These are phyloP conservation scores for Agriopis marginaria DNA, from an alignment of 2,888 invertebrate genomes.

Conservation along the genomic window DNA sequence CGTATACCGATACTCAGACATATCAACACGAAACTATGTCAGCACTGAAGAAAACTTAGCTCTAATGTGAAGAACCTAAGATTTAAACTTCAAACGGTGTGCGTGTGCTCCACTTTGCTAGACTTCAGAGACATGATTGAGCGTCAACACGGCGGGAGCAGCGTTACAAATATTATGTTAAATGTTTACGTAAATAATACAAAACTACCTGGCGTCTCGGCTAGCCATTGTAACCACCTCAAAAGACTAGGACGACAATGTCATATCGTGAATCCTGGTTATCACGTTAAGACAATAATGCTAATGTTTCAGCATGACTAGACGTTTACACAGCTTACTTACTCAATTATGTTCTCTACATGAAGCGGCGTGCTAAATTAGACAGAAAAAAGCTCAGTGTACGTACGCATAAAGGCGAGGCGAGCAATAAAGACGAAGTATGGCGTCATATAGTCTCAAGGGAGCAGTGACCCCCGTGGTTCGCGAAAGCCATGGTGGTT, in stretches of 20 bases:
- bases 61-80: conserved; percentile 44
- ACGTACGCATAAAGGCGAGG: conserved; percentile 45
- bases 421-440: conserved; percentile 51
- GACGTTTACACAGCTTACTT: conserved; percentile 22
- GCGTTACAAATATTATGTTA: conserved; percentile 56
- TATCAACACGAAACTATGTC: conserved; percentile 42
- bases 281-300: conserved; percentile 19
- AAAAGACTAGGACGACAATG: conserved; percentile 20
- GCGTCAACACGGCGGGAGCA: conserved; percentile 52
- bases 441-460: conserved; percentile 67
- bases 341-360: conserved; percentile 25
- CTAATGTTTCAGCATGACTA: conserved; percentile 21
- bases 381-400: conserved; percentile 21
- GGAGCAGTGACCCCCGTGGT: conserved; percentile 67
- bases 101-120: conserved; percentile 52
- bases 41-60: conserved; percentile 48
- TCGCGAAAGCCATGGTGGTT: conserved; percentile 58
- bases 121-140: conserved; percentile 52
- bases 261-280: conserved; percentile 22
- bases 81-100: conserved; percentile 42
- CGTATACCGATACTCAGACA: conserved; percentile 32
- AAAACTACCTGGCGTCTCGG: conserved; percentile 23
- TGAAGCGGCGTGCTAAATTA: conserved; percentile 25
- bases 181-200: conserved; percentile 58
- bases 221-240: conserved; percentile 24